These are phyloP conservation scores for Eurosta solidaginis DNA, from an alignment of 1,140 invertebrate species.

Conservation along the genomic window DNA sequence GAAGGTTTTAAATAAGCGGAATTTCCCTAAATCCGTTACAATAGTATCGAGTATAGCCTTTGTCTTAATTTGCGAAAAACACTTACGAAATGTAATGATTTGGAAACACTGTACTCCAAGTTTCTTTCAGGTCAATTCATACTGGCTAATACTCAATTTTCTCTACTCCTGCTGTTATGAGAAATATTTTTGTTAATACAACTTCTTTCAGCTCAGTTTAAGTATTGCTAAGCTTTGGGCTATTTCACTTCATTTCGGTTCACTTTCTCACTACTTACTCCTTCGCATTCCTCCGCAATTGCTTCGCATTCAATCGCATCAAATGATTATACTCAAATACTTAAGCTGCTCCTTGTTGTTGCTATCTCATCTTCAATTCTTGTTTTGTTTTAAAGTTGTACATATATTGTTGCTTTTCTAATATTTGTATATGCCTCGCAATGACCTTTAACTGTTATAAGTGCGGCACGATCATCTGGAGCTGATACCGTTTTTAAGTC, in stretches of 20 bases:
- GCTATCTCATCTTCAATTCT: conserved; percentile 5
- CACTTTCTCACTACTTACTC: conserved; percentile 23
- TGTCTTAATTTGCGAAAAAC: no score
- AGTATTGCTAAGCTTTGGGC: not conserved
- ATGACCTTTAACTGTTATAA: conserved; percentile 42
- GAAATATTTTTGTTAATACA: not conserved
- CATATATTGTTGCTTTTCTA: conserved; percentile 3
- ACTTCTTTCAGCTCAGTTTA: not conserved
- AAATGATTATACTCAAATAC: not conserved
- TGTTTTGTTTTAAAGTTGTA: not conserved
- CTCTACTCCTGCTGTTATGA: not conserved
- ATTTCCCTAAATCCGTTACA: no score
- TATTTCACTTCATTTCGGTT: not conserved
- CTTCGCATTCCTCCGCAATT: conserved; percentile 19
- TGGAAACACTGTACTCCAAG: no score
- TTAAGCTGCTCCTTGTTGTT: not conserved
- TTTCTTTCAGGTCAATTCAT: no score
- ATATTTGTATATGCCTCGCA: conserved; percentile 30
- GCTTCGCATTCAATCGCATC: conserved; percentile 5
- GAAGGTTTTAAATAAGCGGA: no score
- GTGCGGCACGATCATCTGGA: conserved; percentile 38
- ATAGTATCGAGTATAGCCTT: no score
- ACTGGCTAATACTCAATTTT: not conserved
- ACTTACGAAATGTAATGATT: no score
- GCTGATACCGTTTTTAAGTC: conserved; percentile 35